Conservation (phyloP, 2,888 invertebrate genomes). For the Piscicola geometra region DNA sequence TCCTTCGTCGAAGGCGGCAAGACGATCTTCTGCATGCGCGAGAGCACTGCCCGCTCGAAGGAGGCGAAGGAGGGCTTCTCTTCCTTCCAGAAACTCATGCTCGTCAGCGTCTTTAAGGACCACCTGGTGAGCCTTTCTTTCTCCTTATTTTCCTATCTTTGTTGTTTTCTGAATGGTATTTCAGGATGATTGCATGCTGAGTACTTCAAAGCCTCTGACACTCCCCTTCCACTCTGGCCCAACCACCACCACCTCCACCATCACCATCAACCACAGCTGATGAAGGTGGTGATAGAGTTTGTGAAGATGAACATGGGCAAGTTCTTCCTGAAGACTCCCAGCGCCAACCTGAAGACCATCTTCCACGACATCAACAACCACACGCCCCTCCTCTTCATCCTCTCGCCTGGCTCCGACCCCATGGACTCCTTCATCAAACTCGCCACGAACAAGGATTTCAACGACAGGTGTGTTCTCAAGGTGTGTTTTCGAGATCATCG, state of each 20-base stretch:
- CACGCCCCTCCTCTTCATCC: constrained; percentile 77
- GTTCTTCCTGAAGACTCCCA: constrained; percentile 76
- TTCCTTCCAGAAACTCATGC: constrained; percentile 74
- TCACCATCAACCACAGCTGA: constrained; percentile 58
- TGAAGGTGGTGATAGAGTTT: constrained; percentile 75
- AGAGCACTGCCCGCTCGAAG: no score
- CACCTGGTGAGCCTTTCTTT: constrained; percentile 62
- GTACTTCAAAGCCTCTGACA: no score
- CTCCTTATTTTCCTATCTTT: background rate
- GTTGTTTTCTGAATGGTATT: no score
- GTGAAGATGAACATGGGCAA: constrained; percentile 72
- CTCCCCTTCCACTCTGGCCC: background rate
- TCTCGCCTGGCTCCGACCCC: constrained; percentile 71
- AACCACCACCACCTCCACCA: background rate
- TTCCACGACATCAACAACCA: constrained; percentile 55
- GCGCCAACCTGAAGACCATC: constrained; percentile 62
- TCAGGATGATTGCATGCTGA: no score
- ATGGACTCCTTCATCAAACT: constrained; percentile 57
- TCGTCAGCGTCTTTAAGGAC: constrained; percentile 71
- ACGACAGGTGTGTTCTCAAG: no score
- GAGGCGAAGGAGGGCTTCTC: no score
- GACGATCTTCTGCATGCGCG: no score
- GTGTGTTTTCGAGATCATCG: no score
- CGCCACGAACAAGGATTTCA: constrained; percentile 53
- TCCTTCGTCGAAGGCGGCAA: no score